A percentile compares a stretch with the other conserved stretches of the same genome.
Evolutionary conservation across 2,797 vertebrate genomes (phyloP).

Genomic region (Spatula versicolor): DNA sequence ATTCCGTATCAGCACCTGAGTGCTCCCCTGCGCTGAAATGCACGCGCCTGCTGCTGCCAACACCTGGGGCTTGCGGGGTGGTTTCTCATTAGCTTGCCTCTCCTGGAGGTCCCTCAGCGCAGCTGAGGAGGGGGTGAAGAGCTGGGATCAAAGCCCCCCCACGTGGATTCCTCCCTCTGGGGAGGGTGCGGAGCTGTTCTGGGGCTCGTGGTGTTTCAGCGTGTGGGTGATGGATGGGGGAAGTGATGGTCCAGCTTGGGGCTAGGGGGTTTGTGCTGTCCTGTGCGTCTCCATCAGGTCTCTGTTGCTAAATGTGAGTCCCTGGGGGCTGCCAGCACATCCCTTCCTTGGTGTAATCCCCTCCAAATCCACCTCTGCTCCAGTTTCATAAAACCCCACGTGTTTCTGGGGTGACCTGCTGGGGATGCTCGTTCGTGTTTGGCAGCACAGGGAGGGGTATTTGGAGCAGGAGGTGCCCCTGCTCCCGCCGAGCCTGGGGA

Average conservation of each 20-base stretch:
- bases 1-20: neutral
- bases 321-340: neutral
- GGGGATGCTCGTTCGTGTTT: neutral
- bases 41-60: neutral
- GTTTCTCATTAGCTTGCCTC: neutral
- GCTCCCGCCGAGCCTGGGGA: neutral
- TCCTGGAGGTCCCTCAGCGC: neutral
- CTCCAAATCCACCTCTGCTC: neutral
- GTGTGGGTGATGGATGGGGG: neutral
- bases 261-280: neutral
- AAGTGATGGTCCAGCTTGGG: neutral
- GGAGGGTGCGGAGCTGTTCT: neutral
- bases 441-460: neutral
- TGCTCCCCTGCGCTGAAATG: neutral
- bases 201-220: neutral
- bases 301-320: neutral
- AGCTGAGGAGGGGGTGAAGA: neutral
- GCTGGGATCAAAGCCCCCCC: no score
- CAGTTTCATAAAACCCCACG: neutral
- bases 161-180: neutral
- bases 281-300: neutral
- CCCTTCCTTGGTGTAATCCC: neutral
- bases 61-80: no score
- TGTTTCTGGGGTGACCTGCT: fast-evolving
- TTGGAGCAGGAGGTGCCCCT: neutral